Percentiles rank a stretch among this genome's conserved stretches.
Evolutionary conservation across 2,888 invertebrate genomes (phyloP).

Genomic region (Papilio protenor): DNA sequence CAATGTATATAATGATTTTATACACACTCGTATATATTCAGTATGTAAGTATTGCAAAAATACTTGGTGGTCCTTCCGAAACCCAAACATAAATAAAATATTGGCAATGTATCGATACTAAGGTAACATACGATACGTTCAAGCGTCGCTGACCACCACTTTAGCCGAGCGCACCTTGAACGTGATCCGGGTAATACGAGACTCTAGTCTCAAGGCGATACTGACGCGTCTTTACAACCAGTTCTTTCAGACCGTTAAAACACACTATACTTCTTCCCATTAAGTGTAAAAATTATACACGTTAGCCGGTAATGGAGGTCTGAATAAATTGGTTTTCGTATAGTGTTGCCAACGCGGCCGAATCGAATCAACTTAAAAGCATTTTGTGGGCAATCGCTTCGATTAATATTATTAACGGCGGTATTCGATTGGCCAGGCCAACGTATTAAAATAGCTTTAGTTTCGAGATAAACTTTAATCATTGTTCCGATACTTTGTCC

Average conservation of each 20-base stretch:
- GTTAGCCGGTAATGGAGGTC: conserved; percentile 61
- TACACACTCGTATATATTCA: neutral
- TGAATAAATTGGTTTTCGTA: conserved; percentile 68
- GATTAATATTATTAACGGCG: conserved; percentile 76
- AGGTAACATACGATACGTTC: conserved; percentile 28
- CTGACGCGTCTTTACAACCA: conserved; percentile 67
- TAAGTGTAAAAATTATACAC: conserved; percentile 53
- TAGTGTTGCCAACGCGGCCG: conserved; percentile 74
- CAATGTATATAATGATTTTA: neutral
- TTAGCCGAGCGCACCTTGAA: conserved; percentile 77
- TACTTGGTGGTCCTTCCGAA: conserved; percentile 12
- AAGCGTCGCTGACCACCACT: conserved; percentile 58
- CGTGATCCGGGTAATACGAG: conserved; percentile 82
- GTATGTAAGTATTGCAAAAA: neutral
- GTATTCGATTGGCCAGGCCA: conserved; percentile 71
- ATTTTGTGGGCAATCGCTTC: conserved; percentile 80
- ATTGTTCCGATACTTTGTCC: conserved; percentile 39
- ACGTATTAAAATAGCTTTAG: conserved; percentile 53
- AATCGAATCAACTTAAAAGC: conserved; percentile 81
- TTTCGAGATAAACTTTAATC: conserved; percentile 45
- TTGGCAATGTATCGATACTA: conserved; percentile 23
- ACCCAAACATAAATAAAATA: neutral
- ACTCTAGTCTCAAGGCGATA: conserved; percentile 78
- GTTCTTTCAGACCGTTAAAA: conserved; percentile 63
- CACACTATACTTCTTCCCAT: conserved; percentile 57